A percentile compares a stretch with the other conserved stretches of the same genome.
Conservation (phyloP, 2,888 invertebrate genomes). For the Cheilosia grossa region DNA sequence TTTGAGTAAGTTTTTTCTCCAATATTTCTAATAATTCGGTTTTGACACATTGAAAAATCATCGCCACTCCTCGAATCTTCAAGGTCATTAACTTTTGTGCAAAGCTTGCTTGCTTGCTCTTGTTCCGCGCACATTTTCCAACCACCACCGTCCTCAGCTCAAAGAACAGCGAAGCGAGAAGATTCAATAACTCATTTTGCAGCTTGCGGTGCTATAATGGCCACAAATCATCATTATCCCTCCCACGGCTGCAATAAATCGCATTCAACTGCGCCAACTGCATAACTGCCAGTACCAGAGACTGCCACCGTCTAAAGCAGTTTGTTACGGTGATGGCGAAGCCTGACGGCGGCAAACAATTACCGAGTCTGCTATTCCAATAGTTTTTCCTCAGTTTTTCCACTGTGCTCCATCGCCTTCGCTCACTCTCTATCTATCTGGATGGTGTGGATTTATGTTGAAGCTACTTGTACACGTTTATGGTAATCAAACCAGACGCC, state of each 20-base stretch:
- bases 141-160: not conserved
- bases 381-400: slow-evolving; percentile 17
- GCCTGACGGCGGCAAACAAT: slow-evolving; percentile 20
- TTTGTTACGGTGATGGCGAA: slow-evolving; percentile 2
- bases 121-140: not conserved
- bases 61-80: slow-evolving; percentile 12
- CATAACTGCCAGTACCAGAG: slow-evolving; percentile 10
- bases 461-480: slow-evolving; percentile 57
- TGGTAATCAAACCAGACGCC: slow-evolving; percentile 61
- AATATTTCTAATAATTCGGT: slow-evolving; percentile 30
- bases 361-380: slow-evolving; percentile 27
- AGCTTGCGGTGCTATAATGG: slow-evolving; percentile 62
- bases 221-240: slow-evolving; percentile 71
- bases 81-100: slow-evolving; percentile 25
- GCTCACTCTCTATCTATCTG: slow-evolving; percentile 5
- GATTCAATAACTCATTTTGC: slow-evolving; percentile 63
- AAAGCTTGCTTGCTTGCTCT: not conserved
- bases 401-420: not conserved
- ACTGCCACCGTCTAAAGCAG: slow-evolving; percentile 15
- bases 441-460: slow-evolving; percentile 1
- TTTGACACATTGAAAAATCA: slow-evolving; percentile 55
- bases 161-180: not conserved
- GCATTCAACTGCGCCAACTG: slow-evolving; percentile 43
- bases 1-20: not conserved
- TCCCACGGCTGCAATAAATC: slow-evolving; percentile 52